A percentile compares a stretch with the other conserved stretches of the same genome.
phyloP scores from a whole-genome alignment of 2,888 invertebrate genomes.

The Apotomis turbidana region DNA sequence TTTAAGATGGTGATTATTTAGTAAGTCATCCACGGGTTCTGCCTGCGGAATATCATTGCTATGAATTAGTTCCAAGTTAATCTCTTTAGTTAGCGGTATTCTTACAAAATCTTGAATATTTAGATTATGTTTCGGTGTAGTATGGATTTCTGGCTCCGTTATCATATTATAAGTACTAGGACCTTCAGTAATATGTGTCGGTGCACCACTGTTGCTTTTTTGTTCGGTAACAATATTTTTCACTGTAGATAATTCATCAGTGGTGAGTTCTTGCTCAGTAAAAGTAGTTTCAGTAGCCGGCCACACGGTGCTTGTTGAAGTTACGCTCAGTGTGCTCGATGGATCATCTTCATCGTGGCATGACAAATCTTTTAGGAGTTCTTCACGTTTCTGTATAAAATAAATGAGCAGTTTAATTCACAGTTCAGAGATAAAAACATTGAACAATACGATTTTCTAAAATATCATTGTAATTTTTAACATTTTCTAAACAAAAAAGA shows the following conservation, averaged over 20 bases:
- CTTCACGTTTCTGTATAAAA: constrained; percentile 82
- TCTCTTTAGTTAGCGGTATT: constrained; percentile 55
- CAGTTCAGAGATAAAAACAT: too few relatives aligned
- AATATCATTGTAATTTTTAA: too few relatives aligned
- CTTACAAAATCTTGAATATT: constrained; percentile 43
- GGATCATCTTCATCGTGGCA: constrained; percentile 81
- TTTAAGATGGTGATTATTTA: constrained; percentile 63
- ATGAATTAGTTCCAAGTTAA: constrained; percentile 55
- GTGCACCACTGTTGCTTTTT: constrained; percentile 55
- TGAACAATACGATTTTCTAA: too few relatives aligned
- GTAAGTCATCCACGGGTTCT: constrained; percentile 55
- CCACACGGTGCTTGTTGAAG: constrained; percentile 56
- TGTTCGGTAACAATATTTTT: constrained; percentile 62
- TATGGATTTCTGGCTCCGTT: constrained; percentile 47
- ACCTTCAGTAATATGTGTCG: constrained; percentile 43
- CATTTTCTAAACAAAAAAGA: too few relatives aligned
- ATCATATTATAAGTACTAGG: constrained; percentile 48
- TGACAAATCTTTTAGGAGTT: constrained; percentile 83
- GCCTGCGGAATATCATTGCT: constrained; percentile 69
- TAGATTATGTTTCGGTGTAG: constrained; percentile 33
- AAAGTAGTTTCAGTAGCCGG: constrained; percentile 55
- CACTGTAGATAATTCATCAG: constrained; percentile 62
- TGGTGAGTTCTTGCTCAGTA: constrained; percentile 63
- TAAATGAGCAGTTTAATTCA: background rate
- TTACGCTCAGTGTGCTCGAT: constrained; percentile 56